Percentiles rank a stretch among this genome's conserved stretches.
These are phyloP conservation scores for Manis pentadactyla DNA, from an alignment of 2,797 vertebrate species.

Conservation along the genomic window DNA sequence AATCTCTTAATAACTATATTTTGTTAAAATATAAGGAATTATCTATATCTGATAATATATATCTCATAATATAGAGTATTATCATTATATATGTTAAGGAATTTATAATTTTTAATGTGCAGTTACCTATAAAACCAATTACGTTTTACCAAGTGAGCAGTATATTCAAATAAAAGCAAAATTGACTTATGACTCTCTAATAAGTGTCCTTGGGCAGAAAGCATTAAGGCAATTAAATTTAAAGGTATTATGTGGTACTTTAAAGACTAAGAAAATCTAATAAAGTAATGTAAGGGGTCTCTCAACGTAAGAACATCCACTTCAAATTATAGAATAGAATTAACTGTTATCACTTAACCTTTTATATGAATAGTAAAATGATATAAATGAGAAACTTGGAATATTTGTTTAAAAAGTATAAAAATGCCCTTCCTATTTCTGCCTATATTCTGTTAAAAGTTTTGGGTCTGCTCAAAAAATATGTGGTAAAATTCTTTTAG, in stretches of 20 bases:
- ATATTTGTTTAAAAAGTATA: constrained; percentile 13
- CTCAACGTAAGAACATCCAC: neutral
- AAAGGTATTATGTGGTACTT: neutral
- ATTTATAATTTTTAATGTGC: neutral
- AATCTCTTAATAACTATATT: neutral
- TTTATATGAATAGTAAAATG: neutral
- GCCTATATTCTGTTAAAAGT: neutral
- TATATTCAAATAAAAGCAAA: neutral
- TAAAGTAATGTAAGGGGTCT: neutral
- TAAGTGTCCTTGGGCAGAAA: neutral
- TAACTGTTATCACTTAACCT: neutral
- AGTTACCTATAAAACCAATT: neutral
- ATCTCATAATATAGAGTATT: no score
- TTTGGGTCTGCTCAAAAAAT: neutral
- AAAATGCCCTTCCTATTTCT: neutral
- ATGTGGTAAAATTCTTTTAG: neutral
- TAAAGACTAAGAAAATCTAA: neutral
- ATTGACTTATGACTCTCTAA: neutral
- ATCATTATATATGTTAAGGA: neutral
- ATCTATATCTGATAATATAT: neutral
- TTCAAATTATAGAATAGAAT: constrained; percentile 3
- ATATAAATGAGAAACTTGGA: neutral
- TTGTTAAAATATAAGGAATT: neutral
- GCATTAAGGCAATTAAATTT: neutral
- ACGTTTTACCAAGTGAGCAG: neutral